Evolutionary conservation across 2,888 invertebrate species (phyloP), one percentile per base, ranked within the genome.

Genomic region (Drosophila algonquin): DNA sequence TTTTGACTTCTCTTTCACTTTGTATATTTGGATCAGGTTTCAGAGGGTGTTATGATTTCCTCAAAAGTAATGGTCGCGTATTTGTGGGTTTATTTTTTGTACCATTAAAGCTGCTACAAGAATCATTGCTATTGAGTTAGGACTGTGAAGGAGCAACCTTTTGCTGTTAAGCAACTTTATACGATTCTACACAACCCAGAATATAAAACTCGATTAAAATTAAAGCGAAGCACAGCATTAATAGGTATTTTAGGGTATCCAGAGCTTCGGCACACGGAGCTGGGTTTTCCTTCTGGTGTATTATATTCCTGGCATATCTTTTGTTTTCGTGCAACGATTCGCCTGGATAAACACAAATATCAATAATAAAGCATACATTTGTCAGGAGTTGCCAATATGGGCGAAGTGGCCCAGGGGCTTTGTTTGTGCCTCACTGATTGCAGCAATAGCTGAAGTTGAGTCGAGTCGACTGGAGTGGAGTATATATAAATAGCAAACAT

Each of bases 341-440:
- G 55, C 55, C 40, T 30, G 14, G 47, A 60, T 47, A 63, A 63
- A 63, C 50, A 51, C 24, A 61, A 63, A 63, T 47, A 59, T 53
- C 68, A 59, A 75, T 63, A 63, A 67, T 65, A 59, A 60, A 74
- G 53, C 51, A 75, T 52, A 72, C 72, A 87, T 75, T 76, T 81
- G 82, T 79, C 88, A 81, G 76, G 79, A 76, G 56, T 30, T 67
- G 52, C 32, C 40, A 53, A 45, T 55, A 32, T 27, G 46, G 10
- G 40, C 27, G 24, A 67, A 27, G 56, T 68, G 64, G 65, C 72
- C 71, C 74, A 30, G 54, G 74, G 81, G 71, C 14, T 50, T 51
- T 74, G 63, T 64, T 72, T 75, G 53, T 63, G 77, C 59, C 70
- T 68, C 63, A 59, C 53, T 73, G 73, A 86, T 71, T 87, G 63